Conservation (phyloP, 2,888 invertebrate species). For the Erynnis tages region DNA sequence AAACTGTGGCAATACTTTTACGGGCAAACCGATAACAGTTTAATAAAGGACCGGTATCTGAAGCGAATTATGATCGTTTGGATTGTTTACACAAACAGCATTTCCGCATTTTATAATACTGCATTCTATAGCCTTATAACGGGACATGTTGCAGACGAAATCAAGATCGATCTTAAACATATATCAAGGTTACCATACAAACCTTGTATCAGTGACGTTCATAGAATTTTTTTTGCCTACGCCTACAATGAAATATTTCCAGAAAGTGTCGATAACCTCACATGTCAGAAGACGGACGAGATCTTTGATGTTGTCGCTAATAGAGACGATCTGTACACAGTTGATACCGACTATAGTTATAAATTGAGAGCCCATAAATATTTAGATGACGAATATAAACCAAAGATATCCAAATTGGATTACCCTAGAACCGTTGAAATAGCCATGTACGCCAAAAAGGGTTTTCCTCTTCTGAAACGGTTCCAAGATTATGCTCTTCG, state of each 20-base stretch:
- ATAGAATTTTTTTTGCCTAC: constrained; percentile 42
- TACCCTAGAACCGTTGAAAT: constrained; percentile 39
- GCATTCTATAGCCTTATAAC: constrained; percentile 53
- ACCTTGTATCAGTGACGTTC: constrained; percentile 47
- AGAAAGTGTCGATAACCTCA: constrained; percentile 33
- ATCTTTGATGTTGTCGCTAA: constrained; percentile 43
- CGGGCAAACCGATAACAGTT: constrained; percentile 40
- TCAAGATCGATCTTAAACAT: constrained; percentile 37
- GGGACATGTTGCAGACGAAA: constrained; percentile 39
- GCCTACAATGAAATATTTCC: constrained; percentile 48
- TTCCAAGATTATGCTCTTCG: constrained; percentile 44
- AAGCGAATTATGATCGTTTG: constrained; percentile 45
- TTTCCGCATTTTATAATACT: constrained; percentile 53
- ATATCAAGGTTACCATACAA: constrained; percentile 41
- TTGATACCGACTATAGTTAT: constrained; percentile 47
- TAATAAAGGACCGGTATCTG: constrained; percentile 40
- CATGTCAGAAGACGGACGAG: constrained; percentile 39
- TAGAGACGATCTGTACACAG: constrained; percentile 42
- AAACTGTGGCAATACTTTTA: constrained; percentile 50
- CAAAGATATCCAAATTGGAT: constrained; percentile 44
- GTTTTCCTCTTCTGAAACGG: constrained; percentile 45
- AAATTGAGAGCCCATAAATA: constrained; percentile 44
- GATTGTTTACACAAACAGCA: constrained; percentile 53
- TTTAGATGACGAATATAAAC: constrained; percentile 41
- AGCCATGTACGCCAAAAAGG: constrained; percentile 44